Evolutionary conservation across 2,888 invertebrate species (phyloP).

Genomic region (Copidosoma aretas): DNA sequence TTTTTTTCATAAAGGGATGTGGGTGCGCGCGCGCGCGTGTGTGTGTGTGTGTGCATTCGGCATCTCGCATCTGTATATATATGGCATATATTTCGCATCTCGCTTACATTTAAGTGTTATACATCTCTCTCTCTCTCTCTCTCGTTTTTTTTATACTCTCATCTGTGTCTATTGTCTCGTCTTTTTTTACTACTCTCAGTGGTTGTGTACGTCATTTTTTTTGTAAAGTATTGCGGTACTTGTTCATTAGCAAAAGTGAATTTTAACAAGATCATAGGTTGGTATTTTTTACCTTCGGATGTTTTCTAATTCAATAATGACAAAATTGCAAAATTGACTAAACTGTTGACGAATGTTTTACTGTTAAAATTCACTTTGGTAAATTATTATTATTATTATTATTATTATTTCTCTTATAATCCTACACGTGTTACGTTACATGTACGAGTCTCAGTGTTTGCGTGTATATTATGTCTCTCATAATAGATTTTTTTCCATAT

Average conservation of each 20-base stretch:
- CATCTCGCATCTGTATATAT: constrained; percentile 21
- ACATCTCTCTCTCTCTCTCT: constrained; percentile 28
- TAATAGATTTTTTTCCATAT: constrained; percentile 29
- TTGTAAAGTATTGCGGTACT: no score
- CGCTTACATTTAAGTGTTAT: constrained; percentile 35
- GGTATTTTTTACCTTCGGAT: no score
- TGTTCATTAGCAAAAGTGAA: no score
- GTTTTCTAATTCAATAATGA: no score
- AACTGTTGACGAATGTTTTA: no score
- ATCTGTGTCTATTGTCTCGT: constrained; percentile 22
- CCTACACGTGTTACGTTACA: constrained; percentile 15
- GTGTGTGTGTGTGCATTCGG: constrained; percentile 32
- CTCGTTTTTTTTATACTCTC: constrained; percentile 15
- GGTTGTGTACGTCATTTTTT: no score
- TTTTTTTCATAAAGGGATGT: constrained; percentile 6
- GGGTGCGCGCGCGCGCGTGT: background rate
- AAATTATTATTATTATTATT: background rate
- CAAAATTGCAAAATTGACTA: no score
- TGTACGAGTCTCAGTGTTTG: constrained; percentile 19
- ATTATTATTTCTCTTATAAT: background rate
- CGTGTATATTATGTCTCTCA: constrained; percentile 3
- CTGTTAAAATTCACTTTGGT: constrained; percentile 19
- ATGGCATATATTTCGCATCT: constrained; percentile 18
- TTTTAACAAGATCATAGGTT: no score
- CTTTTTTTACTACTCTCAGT: constrained; percentile 3